Base-by-base conservation (phyloP, 2,797 vertebrate species). In the Dallia pectoralis region DNA sequence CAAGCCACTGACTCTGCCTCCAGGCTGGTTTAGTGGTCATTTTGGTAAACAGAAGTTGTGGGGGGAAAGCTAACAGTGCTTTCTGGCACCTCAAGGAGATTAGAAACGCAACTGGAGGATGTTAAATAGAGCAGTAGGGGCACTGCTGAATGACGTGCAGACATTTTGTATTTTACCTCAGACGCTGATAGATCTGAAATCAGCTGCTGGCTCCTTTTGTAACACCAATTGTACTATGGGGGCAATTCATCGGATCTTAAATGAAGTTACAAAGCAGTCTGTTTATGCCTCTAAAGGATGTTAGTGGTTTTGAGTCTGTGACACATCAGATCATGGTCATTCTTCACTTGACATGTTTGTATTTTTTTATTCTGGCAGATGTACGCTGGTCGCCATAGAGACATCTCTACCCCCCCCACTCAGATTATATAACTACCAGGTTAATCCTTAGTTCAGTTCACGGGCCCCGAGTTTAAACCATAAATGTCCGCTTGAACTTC, bases 341-440 rank as follows among this genome's bases (percentile, higher is more conserved):
- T 12, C 59, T 62, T 36, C 33, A 36, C 33, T 36, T 36, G 33
- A 36, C 33, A 25, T 29, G 59, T 62, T 27, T 53, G 7, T 36
- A 66, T 44, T 44, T 62, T 27, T 53, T 22, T 36, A 66, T 44
- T 44, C 33, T 8, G 44, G 44, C 36, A 67, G 66, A 22, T 67
- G 40, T 40, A 44, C 11, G n/a, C 25, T 29, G 27, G 22, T 19
- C 36, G 19, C 12, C 25, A 1, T 61, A 15, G 36, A 67, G 36
- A 47, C 36, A 30, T 8, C 6, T 44, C 40, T 44, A 72, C 75
- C 25, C 92, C 89, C 88, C 73, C 74, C 80, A 56, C 81, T 36
- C 33, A 36, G 33, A 73, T 87, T 85, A 77, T 86, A 83, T 87
- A 87, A 87, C 79, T 0, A 8, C 51, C 73, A 81, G 85, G 87